Base-by-base conservation (phyloP, 2,797 vertebrate species). In the Streptopelia turtur region DNA sequence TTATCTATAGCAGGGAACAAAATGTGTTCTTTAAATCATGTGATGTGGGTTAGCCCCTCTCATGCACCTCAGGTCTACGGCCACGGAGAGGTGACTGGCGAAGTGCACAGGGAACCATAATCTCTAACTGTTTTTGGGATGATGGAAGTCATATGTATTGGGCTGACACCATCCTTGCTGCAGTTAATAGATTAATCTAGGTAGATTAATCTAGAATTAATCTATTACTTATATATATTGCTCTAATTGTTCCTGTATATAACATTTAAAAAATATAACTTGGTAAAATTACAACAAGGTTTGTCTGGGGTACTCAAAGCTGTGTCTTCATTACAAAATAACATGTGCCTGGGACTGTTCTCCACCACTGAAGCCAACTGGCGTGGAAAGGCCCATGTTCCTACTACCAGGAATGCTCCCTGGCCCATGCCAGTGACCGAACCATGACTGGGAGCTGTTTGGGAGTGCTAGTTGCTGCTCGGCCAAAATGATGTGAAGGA, bases 401-500 rank as follows among this genome's bases (percentile, higher is more conserved):
- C 59, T 91, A 49, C 63, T 43, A 89, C 50, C 76, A 91, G 90
- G 91, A 96, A 90, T 93, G 45, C 83, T 91, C 47, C 35, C 47
- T 79, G 85, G 56, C 37, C 37, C 52, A 24, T 87, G 85, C 74
- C 77, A 83, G 55, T 55, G 63, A 90, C 77, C 83, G 88, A 69
- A 81, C 55, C 66, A 66, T 69, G 74, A 79, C 93, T 93, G 63
- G 25, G 59, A 90, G 50, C 43, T 68, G 28, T 91, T 82, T 77
- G 70, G 70, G 86, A 88, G 47, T 56, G 27, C 43, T 90, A 57
- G 72, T 3, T 81, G 88, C 80, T 87, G 72, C 57, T 86, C 57
- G 47, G 94, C 91, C 94, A 95, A 93, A 95, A 90, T 10, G 5
- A 55, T 93, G 75, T 90, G 80, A 95, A 95, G 70, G 50, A 81